phyloP scores from a whole-genome alignment of 2,797 vertebrate species.

The Decapterus maruadsi region DNA sequence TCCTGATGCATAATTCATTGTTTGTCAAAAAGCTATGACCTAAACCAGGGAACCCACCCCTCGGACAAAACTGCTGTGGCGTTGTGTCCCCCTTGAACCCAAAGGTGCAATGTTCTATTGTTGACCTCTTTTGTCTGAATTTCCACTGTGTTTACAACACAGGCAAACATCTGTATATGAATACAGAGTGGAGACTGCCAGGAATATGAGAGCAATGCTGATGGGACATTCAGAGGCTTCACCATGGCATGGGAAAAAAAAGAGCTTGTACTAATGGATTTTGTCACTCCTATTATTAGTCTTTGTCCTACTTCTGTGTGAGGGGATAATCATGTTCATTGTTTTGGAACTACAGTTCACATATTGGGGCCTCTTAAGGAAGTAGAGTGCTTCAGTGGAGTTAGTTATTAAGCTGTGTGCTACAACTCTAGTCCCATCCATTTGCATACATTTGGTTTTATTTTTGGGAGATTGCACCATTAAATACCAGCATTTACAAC shows the following conservation, averaged over 20 bases:
- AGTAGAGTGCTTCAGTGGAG: neutral
- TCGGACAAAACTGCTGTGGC: neutral
- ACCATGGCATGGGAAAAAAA: neutral
- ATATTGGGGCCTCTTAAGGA: neutral
- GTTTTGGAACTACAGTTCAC: neutral
- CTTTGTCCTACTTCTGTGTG: neutral
- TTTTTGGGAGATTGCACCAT: neutral
- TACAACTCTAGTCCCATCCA: neutral
- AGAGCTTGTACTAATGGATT: neutral
- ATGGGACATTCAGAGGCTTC: neutral
- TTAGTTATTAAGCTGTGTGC: neutral
- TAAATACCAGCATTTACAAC: too few relatives aligned
- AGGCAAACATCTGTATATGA: neutral
- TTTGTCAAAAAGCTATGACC: constrained; percentile 11
- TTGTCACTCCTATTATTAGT: neutral
- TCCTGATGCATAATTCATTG: constrained; percentile 22
- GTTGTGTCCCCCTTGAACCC: too few relatives aligned
- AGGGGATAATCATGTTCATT: neutral
- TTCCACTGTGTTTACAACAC: neutral
- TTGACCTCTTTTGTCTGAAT: neutral
- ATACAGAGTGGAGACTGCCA: neutral
- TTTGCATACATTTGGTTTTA: neutral
- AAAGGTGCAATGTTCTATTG: too few relatives aligned
- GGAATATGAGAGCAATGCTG: neutral
- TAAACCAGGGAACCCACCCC: neutral